Conservation (phyloP, 2,113 vertebrate genomes). For the Python bivittatus region DNA sequence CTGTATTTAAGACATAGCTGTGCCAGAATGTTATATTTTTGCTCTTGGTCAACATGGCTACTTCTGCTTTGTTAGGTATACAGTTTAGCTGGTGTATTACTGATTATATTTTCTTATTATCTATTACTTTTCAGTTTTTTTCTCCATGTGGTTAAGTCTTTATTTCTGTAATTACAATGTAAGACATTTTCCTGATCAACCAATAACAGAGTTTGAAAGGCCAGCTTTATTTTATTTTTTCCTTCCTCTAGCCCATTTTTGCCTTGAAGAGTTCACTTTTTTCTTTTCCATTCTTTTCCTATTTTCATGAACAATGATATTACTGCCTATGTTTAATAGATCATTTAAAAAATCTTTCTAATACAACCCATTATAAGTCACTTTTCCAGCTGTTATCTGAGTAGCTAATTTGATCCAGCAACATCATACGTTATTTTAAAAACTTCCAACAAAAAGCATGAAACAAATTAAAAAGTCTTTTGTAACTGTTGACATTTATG, state of each 20-base stretch:
- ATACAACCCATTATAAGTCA: conserved; percentile 10
- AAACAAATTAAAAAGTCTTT: conserved; percentile 6
- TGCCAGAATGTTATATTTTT: no score
- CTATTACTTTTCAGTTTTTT: not conserved
- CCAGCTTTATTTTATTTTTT: not conserved
- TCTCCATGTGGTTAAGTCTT: not conserved
- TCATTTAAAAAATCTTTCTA: not conserved
- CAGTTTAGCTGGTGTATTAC: not conserved
- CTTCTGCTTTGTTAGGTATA: not conserved
- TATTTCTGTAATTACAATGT: not conserved
- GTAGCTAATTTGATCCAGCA: conserved; percentile 29
- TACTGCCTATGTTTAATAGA: conserved; percentile 1
- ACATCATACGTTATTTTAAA: not conserved
- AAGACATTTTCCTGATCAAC: not conserved
- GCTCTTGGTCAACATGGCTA: no score
- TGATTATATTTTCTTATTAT: not conserved
- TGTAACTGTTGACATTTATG: conserved; percentile 23
- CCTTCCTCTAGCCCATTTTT: not conserved
- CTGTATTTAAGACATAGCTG: no score
- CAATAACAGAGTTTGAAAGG: not conserved
- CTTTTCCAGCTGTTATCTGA: conserved; percentile 25
- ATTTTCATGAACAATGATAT: conserved; percentile 15
- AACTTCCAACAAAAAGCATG: not conserved
- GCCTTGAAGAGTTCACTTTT: not conserved
- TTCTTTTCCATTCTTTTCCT: not conserved